These are phyloP conservation scores for Amazona vittata DNA, from an alignment of 2,113 vertebrate genomes.

Conservation along the genomic window DNA sequence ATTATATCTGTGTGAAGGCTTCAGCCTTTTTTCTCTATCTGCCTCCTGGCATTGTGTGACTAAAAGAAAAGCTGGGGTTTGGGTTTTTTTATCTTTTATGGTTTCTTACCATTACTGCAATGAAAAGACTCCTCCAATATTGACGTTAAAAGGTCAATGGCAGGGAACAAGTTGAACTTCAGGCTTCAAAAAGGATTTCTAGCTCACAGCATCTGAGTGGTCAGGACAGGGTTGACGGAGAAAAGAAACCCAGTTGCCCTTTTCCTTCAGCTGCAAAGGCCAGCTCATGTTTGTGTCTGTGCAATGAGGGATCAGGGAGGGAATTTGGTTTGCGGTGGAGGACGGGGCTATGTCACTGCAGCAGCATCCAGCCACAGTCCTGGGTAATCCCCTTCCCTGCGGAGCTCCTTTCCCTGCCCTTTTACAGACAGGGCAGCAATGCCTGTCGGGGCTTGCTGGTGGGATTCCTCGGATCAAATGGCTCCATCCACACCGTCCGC, in stretches of 20 bases:
- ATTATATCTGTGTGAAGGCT: background rate
- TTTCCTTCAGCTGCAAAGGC: background rate
- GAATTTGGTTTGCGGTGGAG: rapidly evolving
- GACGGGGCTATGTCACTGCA: background rate
- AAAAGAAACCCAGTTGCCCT: background rate
- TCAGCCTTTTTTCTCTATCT: background rate
- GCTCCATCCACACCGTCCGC: rapidly evolving
- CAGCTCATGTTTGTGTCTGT: background rate
- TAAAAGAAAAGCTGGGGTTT: background rate
- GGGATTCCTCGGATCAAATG: background rate
- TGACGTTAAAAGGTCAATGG: background rate
- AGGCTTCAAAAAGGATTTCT: background rate
- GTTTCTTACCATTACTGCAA: background rate
- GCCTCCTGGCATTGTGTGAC: background rate
- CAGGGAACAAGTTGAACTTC: background rate
- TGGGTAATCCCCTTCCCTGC: background rate
- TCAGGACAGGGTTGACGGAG: background rate
- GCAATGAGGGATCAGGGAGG: background rate
- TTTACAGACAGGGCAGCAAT: background rate
- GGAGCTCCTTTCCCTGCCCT: background rate
- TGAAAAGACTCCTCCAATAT: background rate
- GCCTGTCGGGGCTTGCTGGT: background rate
- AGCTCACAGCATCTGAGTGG: rapidly evolving
- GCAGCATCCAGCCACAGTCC: background rate
- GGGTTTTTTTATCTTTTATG: background rate